These are phyloP conservation scores for Dicaeum eximium DNA, from an alignment of 2,113 vertebrate genomes.

Conservation along the genomic window DNA sequence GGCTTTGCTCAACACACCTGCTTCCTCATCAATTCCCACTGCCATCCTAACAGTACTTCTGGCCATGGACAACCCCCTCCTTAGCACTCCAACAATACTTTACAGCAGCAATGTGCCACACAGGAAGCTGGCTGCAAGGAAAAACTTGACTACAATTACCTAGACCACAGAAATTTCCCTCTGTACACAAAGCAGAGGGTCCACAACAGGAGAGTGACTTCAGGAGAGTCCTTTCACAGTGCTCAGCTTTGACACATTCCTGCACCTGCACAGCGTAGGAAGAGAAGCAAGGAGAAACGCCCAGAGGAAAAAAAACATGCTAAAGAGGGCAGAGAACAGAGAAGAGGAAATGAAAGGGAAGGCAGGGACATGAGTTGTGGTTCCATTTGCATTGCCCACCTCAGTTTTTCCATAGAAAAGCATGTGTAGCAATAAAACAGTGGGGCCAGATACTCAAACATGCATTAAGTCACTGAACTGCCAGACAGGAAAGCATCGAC, in stretches of 20 bases:
- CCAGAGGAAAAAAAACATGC: not conserved
- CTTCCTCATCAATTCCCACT: not conserved
- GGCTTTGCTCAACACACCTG: not conserved
- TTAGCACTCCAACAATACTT: not conserved
- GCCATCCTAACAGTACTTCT: not conserved
- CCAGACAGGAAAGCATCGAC: conserved; percentile 28
- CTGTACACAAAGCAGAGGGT: not conserved
- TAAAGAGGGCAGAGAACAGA: not conserved
- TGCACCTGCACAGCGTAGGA: not conserved
- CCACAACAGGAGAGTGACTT: not conserved
- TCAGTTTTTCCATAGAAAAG: conserved; percentile 44
- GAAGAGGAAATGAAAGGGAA: conserved; percentile 33
- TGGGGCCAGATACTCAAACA: conserved; percentile 16
- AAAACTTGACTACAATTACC: not conserved
- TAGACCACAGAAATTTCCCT: not conserved
- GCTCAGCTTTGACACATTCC: not conserved
- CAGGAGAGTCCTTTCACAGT: not conserved
- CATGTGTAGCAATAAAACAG: not conserved
- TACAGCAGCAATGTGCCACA: not conserved
- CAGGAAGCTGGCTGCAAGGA: not conserved
- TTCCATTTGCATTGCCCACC: not conserved
- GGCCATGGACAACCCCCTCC: not conserved
- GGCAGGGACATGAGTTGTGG: not conserved
- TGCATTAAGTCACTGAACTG: conserved; percentile 12
- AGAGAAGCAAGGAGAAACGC: not conserved